Conservation (phyloP, 2,797 vertebrate species). For the Myripristis murdjan region DNA sequence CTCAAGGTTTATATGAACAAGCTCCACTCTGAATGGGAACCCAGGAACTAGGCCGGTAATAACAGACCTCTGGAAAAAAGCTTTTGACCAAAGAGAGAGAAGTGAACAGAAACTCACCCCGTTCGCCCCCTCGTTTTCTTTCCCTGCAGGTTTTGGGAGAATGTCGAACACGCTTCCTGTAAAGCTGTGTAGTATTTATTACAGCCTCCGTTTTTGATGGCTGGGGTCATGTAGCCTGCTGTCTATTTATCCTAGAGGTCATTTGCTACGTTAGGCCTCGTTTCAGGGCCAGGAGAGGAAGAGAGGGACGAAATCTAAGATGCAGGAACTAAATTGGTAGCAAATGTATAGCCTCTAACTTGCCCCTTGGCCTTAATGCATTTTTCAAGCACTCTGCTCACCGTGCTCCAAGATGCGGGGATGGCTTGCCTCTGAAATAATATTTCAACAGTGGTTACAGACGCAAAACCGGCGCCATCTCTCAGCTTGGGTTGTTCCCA, state of each 20-base stretch:
- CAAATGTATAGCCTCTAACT: conserved; percentile 80
- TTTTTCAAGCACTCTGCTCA: conserved; percentile 65
- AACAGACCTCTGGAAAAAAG: conserved; percentile 77
- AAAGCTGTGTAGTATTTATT: conserved; percentile 78
- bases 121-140: conserved; percentile 66
- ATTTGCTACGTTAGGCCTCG: conserved; percentile 57
- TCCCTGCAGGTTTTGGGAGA: conserved; percentile 76
- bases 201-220: conserved; percentile 76
- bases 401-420: conserved; percentile 70
- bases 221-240: conserved; percentile 70
- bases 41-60: conserved; percentile 80
- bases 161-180: conserved; percentile 74
- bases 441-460: conserved; percentile 86
- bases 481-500: conserved; percentile 83
- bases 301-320: conserved; percentile 75
- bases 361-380: conserved; percentile 68
- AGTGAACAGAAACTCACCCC: conserved; percentile 69
- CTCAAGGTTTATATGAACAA: conserved; percentile 86
- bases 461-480: conserved; percentile 77
- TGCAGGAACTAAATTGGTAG: conserved; percentile 79
- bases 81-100: conserved; percentile 71
- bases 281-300: conserved; percentile 69
- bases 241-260: conserved; percentile 82
- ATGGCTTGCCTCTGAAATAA: conserved; percentile 83
- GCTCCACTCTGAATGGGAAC: conserved; percentile 78